Conservation (phyloP, 2,113 vertebrate species). For the Psephotus haematonotus region DNA sequence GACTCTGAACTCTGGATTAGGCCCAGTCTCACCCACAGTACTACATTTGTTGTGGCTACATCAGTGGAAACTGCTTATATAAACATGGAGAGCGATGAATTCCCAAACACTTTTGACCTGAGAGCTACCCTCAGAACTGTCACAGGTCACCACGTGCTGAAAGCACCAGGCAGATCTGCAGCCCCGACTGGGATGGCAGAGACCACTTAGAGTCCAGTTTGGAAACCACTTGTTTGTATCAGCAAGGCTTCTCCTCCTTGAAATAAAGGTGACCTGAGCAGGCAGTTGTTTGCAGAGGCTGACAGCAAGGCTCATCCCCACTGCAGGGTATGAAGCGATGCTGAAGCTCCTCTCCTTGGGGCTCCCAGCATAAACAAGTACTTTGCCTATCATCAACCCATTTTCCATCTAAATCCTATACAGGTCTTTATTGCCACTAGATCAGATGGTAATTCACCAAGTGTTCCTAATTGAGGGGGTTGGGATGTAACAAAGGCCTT, state of each 20-base stretch:
- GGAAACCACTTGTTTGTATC: neutral
- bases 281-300: neutral
- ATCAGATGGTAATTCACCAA: neutral
- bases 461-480: neutral
- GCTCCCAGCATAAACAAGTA: neutral
- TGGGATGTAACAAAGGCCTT: neutral
- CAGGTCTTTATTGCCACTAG: neutral
- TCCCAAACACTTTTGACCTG: neutral
- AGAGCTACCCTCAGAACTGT: neutral
- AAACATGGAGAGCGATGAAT: neutral
- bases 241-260: neutral
- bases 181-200: neutral
- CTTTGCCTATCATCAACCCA: neutral
- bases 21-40: neutral
- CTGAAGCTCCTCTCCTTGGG: neutral
- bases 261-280: neutral
- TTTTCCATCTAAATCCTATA: neutral
- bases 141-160: fast-evolving
- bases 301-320: neutral
- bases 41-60: neutral
- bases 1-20: neutral
- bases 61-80: neutral
- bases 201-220: neutral
- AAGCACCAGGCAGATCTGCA: neutral
- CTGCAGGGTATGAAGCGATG: neutral